A percentile compares a stretch with the other conserved stretches of the same genome.
These are phyloP conservation scores for Fregata magnificens DNA, from an alignment of 2,113 vertebrate species.

Conservation along the genomic window DNA sequence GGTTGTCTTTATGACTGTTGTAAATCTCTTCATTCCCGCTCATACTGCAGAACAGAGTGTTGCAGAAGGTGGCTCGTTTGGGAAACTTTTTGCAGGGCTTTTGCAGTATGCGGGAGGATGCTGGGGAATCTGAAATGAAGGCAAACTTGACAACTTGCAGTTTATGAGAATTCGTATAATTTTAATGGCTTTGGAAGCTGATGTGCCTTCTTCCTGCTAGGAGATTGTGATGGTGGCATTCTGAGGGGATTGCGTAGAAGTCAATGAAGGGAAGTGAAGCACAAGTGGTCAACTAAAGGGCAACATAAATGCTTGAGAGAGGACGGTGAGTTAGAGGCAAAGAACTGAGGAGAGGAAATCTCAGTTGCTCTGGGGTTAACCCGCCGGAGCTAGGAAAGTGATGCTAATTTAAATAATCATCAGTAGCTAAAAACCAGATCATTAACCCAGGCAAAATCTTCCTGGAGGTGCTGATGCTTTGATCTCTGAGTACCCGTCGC, in stretches of 20 bases:
- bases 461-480: neutral
- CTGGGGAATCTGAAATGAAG: neutral
- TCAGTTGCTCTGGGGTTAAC: neutral
- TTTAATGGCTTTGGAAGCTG: neutral
- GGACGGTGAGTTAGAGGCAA: neutral
- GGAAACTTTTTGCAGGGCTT: neutral
- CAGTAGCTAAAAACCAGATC: neutral
- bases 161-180: neutral
- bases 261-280: neutral
- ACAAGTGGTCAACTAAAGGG: neutral
- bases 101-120: neutral
- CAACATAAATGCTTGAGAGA: neutral
- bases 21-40: neutral
- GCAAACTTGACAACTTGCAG: neutral
- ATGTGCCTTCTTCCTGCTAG: neutral
- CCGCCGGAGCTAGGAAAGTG: neutral
- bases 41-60: neutral
- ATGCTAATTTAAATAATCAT: neutral
- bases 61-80: neutral
- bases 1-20: neutral
- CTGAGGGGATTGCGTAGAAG: neutral
- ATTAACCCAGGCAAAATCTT: neutral
- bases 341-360: neutral
- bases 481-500: fast-evolving
- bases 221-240: neutral